Conservation (phyloP, 2,888 invertebrate genomes). For the Itoplectis maculator region DNA sequence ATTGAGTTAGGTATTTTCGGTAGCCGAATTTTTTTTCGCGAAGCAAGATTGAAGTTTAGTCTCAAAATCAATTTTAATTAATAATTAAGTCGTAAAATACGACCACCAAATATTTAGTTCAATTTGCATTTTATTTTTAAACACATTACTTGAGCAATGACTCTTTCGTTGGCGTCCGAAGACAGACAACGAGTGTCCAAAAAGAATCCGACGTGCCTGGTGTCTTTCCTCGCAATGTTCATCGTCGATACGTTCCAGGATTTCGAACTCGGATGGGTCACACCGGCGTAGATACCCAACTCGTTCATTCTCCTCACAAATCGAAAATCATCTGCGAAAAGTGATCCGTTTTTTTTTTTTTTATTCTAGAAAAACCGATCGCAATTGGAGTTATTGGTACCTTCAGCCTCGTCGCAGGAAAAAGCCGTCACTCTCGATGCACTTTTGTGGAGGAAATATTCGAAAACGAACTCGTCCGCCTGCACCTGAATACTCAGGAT, state of each 20-base stretch:
- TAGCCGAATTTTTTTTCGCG: too few species aligned
- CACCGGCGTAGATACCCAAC: conserved; percentile 71
- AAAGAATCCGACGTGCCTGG: conserved; percentile 73
- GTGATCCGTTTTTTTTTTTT: neutral
- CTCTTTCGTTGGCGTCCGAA: conserved; percentile 54
- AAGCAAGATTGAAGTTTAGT: too few species aligned
- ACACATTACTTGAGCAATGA: conserved; percentile 49
- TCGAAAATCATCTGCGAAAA: conserved; percentile 68
- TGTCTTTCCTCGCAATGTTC: conserved; percentile 67
- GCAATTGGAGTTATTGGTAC: neutral
- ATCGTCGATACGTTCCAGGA: conserved; percentile 61
- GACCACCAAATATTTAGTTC: too few species aligned
- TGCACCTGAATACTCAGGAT: neutral
- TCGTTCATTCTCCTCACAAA: conserved; percentile 72
- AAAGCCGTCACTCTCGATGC: conserved; percentile 5
- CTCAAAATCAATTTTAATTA: neutral
- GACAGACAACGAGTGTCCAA: conserved; percentile 74
- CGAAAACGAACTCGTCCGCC: neutral
- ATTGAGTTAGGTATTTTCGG: too few species aligned
- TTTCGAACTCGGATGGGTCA: conserved; percentile 66
- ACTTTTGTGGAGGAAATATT: conserved; percentile 21
- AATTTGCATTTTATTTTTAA: neutral
- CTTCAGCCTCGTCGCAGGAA: neutral
- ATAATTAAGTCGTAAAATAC: too few species aligned
- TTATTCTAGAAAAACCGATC: too few species aligned